Conservation (phyloP, 2,797 vertebrate genomes). For the Cercopithecus diana region DNA sequence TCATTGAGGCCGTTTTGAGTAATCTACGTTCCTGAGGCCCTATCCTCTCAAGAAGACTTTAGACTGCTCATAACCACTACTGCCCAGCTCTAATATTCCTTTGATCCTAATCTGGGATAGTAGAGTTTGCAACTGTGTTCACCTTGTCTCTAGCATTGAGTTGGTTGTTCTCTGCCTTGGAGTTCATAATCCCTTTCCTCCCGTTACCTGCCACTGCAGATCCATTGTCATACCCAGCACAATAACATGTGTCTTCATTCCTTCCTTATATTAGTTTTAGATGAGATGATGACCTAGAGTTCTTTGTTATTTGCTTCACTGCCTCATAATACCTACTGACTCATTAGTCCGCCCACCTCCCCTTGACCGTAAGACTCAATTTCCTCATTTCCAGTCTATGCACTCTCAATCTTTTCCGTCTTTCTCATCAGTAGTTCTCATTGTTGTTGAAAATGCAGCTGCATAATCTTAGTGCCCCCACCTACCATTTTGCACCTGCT, state of each 20-base stretch:
- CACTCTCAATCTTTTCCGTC: background rate
- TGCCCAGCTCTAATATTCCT: background rate
- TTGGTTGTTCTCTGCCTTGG: background rate
- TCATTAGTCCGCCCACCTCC: background rate
- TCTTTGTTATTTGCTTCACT: conserved; percentile 53
- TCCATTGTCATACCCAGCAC: background rate
- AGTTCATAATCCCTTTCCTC: background rate
- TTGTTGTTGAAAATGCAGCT: conserved; percentile 15
- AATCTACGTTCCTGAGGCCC: background rate
- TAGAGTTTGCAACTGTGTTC: background rate
- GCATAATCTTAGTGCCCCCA: background rate
- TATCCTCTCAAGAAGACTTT: background rate
- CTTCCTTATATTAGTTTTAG: conserved; percentile 35
- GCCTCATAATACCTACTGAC: conserved; percentile 16
- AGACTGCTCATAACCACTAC: background rate
- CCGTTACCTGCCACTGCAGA: background rate
- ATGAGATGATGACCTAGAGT: conserved; percentile 4
- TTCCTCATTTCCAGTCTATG: conserved; percentile 47
- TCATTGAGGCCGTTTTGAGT: background rate
- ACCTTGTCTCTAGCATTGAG: background rate
- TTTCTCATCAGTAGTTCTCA: conserved; percentile 42
- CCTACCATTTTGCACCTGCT: conserved; percentile 24
- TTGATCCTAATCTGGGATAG: background rate
- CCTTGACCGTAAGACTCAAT: background rate
- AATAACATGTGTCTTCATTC: conserved; percentile 32